These are phyloP conservation scores for Brachirus orientalis DNA, from an alignment of 2,113 vertebrate species.

Conservation along the genomic window DNA sequence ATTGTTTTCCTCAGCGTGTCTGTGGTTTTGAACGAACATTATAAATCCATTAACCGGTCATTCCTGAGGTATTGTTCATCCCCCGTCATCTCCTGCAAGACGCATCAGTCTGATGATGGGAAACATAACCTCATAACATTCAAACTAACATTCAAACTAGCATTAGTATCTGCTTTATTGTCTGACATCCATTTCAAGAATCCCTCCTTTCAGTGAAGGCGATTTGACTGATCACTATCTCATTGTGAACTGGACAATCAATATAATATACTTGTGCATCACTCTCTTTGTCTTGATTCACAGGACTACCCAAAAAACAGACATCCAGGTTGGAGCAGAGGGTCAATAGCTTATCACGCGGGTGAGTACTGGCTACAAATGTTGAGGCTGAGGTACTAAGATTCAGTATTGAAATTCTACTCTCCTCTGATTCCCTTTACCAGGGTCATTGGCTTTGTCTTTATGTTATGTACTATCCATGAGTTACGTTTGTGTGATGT, in stretches of 20 bases:
- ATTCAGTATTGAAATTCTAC: too few relatives aligned
- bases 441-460: too few relatives aligned
- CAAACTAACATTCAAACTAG: neutral
- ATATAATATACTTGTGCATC: neutral
- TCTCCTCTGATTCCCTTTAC: too few relatives aligned
- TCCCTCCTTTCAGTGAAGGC: too few relatives aligned
- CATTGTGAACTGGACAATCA: neutral
- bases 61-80: conserved; percentile 56
- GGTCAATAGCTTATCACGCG: conserved; percentile 94
- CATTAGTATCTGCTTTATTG: neutral
- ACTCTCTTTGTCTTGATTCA: conserved; percentile 31
- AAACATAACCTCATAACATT: conserved; percentile 18
- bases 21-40: conserved; percentile 52
- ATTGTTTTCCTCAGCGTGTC: conserved; percentile 58
- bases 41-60: conserved; percentile 61
- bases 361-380: conserved; percentile 74
- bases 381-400: too few relatives aligned
- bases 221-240: neutral
- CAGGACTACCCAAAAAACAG: conserved; percentile 95
- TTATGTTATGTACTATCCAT: too few relatives aligned
- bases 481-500: too few relatives aligned
- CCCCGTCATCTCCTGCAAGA: conserved; percentile 39
- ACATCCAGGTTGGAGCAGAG: conserved; percentile 94
- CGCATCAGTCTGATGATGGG: conserved; percentile 42
- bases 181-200: neutral